phyloP scores from a whole-genome alignment of 2,797 vertebrate genomes.

The Rhyacichthys aspro region DNA sequence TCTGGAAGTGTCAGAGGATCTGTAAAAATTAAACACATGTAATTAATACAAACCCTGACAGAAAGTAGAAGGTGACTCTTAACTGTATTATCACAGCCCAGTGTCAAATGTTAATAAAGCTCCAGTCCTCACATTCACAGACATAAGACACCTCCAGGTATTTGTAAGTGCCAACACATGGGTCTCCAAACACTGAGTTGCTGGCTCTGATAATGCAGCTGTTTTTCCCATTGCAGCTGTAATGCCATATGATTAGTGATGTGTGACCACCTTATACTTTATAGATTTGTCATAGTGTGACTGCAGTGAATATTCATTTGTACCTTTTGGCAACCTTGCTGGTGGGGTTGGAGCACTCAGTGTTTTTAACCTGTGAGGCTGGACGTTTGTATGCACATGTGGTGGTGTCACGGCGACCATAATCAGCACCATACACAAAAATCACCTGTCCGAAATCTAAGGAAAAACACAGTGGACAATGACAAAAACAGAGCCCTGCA shows the following conservation, averaged over 20 bases:
- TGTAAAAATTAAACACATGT: no score
- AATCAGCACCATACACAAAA: slow-evolving; percentile 32
- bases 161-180: slow-evolving; percentile 38
- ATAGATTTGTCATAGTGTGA: no score
- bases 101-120: no score
- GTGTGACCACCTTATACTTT: no score
- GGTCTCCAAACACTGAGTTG: slow-evolving; percentile 42
- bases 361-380: accelerated
- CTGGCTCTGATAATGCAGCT: slow-evolving; percentile 23
- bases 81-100: no score
- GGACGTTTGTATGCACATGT: slow-evolving; percentile 25
- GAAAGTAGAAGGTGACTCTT: no score
- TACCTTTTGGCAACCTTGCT: slow-evolving; percentile 26
- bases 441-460: no score
- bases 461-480: no score
- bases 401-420: slow-evolving; percentile 30
- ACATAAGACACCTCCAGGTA: slow-evolving; percentile 60
- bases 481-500: no score
- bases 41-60: no score
- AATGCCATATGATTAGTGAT: neutral
- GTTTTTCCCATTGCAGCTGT: slow-evolving; percentile 58
- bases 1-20: no score
- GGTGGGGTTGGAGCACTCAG: neutral
- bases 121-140: slow-evolving; percentile 48
- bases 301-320: neutral